Conservation (phyloP, 2,888 invertebrate species). For the Geophilus truncorum region DNA sequence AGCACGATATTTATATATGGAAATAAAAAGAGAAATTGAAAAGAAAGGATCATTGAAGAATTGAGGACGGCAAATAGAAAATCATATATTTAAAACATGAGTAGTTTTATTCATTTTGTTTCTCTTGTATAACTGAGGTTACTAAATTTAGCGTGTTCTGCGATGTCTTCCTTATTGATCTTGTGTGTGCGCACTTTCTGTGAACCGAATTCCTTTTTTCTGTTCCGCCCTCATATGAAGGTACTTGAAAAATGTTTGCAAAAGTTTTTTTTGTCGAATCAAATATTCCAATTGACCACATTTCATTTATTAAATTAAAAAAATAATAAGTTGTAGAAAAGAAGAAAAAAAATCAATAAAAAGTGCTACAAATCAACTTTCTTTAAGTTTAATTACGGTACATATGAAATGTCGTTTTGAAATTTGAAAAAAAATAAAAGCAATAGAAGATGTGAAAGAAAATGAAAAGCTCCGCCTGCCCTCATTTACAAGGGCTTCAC, state of each 20-base stretch:
- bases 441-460: no score
- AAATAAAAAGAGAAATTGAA: neutral
- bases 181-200: neutral
- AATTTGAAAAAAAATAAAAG: no score
- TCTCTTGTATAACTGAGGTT: constrained; percentile 1
- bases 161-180: constrained; percentile 20
- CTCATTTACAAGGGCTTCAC: neutral
- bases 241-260: neutral
- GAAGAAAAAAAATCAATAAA: neutral
- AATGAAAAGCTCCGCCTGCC: neutral
- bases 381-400: neutral
- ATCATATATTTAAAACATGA: neutral
- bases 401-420: no score
- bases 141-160: constrained; percentile 3
- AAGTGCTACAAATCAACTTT: neutral
- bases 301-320: neutral
- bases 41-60: neutral
- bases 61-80: neutral
- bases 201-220: neutral
- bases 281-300: neutral
- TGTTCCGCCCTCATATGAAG: neutral
- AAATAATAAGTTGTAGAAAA: no score
- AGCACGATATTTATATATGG: neutral
- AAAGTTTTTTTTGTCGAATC: neutral
- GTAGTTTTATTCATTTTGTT: neutral